These are phyloP conservation scores for Oopsacas minuta DNA, from an alignment of 37 sponge, comb jelly and placozoan species.

Conservation along the genomic window DNA sequence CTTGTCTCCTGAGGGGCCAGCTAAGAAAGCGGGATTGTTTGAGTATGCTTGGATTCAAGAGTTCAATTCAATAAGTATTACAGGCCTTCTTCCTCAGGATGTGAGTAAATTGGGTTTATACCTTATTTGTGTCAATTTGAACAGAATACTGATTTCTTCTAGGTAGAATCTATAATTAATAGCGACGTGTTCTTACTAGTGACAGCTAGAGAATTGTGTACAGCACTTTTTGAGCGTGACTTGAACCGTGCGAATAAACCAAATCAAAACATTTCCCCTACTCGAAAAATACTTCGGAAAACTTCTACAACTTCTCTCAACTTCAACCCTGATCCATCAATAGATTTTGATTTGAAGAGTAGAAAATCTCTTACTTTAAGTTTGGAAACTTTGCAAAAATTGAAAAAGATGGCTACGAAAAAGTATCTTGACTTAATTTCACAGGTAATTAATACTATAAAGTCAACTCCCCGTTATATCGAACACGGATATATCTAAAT, in stretches of 20 bases:
- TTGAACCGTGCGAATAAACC: too few species aligned
- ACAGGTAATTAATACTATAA: not conserved
- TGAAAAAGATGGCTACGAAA: not conserved
- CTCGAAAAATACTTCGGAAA: not conserved
- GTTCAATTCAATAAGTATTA: not conserved
- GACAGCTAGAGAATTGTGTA: not conserved
- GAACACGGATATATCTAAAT: too few species aligned
- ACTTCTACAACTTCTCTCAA: not conserved
- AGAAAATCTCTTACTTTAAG: not conserved
- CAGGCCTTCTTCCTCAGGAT: not conserved
- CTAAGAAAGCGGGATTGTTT: not conserved
- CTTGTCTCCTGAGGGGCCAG: not conserved
- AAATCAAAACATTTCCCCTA: not conserved
- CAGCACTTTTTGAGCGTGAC: not conserved
- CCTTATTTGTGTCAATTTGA: not conserved
- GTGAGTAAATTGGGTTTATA: not conserved
- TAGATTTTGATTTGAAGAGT: not conserved
- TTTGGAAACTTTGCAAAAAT: constrained; percentile 6
- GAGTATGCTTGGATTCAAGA: not conserved
- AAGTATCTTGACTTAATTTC: not conserved
- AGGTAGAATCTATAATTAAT: constrained; percentile 16
- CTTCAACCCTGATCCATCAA: not conserved
- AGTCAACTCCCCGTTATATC: too few species aligned
- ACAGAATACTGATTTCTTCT: not conserved
- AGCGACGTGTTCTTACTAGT: not conserved